Evolutionary conservation across 2,113 vertebrate species (phyloP).

Genomic region (Chamaea fasciata): DNA sequence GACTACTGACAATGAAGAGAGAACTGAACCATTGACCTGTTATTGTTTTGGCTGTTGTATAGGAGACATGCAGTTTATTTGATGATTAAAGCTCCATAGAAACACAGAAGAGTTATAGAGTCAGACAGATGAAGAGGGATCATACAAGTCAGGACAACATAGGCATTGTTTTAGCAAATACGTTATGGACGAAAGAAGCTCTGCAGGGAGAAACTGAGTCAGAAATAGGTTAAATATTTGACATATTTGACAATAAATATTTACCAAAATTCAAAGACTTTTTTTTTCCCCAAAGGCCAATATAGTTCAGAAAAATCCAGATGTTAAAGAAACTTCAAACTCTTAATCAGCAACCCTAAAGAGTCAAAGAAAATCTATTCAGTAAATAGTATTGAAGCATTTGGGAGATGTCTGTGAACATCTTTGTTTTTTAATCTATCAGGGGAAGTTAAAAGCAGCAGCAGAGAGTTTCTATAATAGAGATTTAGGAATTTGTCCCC

Average conservation of each 20-base stretch:
- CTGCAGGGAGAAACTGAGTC: background rate
- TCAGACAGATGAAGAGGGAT: background rate
- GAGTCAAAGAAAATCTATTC: background rate
- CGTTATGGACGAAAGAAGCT: background rate
- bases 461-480: background rate
- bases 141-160: background rate
- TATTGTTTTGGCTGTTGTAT: background rate
- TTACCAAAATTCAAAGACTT: background rate
- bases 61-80: background rate
- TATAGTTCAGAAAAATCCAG: background rate
- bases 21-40: background rate
- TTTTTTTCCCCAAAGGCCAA: background rate
- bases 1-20: background rate
- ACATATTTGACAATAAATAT: background rate
- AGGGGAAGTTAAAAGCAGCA: background rate
- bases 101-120: background rate
- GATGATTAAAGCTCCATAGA: background rate
- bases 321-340: background rate
- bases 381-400: background rate
- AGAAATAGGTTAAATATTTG: background rate
- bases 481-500: background rate
- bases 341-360: background rate
- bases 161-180: background rate
- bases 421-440: background rate
- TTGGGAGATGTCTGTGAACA: background rate